A percentile compares a stretch with the other conserved stretches of the same genome.
phyloP scores from a whole-genome alignment of 2,797 vertebrate species.

The Alectoris magna region DNA sequence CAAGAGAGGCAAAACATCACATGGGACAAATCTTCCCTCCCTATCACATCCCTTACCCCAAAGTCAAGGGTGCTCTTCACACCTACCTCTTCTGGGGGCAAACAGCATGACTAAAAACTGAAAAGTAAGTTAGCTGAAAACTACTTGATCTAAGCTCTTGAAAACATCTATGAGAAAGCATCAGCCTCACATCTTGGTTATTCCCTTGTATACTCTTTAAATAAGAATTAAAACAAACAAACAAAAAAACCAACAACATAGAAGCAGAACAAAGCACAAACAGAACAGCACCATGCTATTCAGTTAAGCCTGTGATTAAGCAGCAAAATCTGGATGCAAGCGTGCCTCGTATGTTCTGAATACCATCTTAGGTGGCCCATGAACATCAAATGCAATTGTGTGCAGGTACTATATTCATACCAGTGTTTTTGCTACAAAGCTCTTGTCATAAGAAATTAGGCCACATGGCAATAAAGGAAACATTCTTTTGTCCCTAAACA shows the following conservation, averaged over 20 bases:
- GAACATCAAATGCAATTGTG: not conserved
- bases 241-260: not conserved
- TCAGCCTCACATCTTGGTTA: not conserved
- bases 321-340: not conserved
- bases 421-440: not conserved
- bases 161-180: not conserved
- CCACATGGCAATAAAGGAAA: slow-evolving; percentile 37
- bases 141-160: not conserved
- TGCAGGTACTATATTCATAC: slow-evolving; percentile 11
- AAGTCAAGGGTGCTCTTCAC: not conserved
- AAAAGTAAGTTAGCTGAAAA: not conserved
- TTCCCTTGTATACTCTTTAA: not conserved
- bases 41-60: not conserved
- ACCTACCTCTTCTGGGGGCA: not conserved
- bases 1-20: not conserved
- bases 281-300: not conserved
- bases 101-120: not conserved
- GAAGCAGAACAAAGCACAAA: not conserved
- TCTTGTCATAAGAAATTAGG: slow-evolving; percentile 55
- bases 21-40: not conserved
- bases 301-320: not conserved
- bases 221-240: not conserved
- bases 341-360: not conserved
- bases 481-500: slow-evolving; percentile 32
- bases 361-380: not conserved